These are phyloP conservation scores for Calameuta pallipes DNA, from an alignment of 2,888 invertebrate species.

Conservation along the genomic window DNA sequence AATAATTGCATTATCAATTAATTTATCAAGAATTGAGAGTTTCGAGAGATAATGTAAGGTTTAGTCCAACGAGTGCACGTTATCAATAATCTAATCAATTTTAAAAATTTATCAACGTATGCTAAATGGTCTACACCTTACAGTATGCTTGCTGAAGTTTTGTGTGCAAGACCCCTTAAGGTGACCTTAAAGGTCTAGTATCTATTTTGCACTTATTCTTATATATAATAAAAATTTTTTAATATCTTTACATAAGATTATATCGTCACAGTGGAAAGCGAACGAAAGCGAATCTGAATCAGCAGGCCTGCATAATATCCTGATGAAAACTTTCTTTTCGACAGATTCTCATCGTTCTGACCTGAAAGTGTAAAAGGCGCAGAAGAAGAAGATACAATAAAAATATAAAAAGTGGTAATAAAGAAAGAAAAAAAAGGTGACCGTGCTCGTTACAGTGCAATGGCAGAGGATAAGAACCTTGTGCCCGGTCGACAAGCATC, in stretches of 20 bases:
- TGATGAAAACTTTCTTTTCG: background rate
- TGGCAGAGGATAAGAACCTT: constrained; percentile 71
- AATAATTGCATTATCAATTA: background rate
- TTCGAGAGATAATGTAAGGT: background rate
- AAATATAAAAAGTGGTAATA: background rate
- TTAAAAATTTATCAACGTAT: no score
- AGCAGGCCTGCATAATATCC: background rate
- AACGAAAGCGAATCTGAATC: background rate
- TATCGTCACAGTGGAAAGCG: background rate
- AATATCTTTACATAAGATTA: background rate
- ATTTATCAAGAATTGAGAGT: background rate
- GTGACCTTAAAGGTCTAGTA: background rate
- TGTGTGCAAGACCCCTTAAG: background rate
- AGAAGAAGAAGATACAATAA: background rate
- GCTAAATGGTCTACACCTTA: no score
- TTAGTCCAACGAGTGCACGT: no score
- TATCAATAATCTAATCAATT: no score
- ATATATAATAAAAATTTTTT: no score
- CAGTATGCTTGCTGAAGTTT: background rate
- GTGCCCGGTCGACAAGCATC: constrained; percentile 52
- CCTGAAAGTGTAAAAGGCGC: background rate
- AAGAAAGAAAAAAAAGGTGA: background rate
- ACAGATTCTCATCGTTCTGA: background rate
- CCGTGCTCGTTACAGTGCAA: background rate
- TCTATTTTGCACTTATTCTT: background rate